Percentiles rank a stretch among this genome's conserved stretches.
Evolutionary conservation across 2,113 vertebrate species (phyloP).

Genomic region (Bungarus multicinctus): DNA sequence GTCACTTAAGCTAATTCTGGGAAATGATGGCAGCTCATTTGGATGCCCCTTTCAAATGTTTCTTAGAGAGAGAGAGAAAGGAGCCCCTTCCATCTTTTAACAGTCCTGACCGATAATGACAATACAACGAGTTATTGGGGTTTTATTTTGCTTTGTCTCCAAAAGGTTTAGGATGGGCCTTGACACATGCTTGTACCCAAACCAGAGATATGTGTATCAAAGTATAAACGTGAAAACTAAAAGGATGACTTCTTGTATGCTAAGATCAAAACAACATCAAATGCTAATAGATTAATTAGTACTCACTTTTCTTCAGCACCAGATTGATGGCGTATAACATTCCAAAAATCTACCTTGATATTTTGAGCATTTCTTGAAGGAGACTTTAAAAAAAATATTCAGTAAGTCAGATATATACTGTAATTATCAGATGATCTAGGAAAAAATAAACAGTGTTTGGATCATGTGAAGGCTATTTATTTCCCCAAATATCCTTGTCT

Average conservation of each 20-base stretch:
- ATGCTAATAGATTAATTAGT: background rate
- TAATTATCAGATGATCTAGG: background rate
- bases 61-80: background rate
- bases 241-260: background rate
- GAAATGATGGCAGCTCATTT: background rate
- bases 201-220: background rate
- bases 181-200: background rate
- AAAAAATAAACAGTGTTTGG: background rate
- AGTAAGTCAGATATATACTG: background rate
- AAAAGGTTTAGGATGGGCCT: background rate
- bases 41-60: background rate
- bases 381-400: too few relatives aligned
- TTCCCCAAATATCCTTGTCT: background rate
- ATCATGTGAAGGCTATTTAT: background rate
- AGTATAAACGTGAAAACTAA: background rate
- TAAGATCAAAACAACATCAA: background rate
- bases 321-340: background rate
- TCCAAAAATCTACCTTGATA: background rate
- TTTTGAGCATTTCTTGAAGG: background rate
- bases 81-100: background rate
- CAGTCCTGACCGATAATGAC: background rate
- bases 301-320: background rate
- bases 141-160: background rate
- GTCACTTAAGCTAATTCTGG: slow-evolving; percentile 59
- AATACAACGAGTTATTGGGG: background rate